A percentile compares a stretch with the other conserved stretches of the same genome.
These are phyloP conservation scores for Pimpla rufipes DNA, from an alignment of 2,888 invertebrate genomes.

Conservation along the genomic window DNA sequence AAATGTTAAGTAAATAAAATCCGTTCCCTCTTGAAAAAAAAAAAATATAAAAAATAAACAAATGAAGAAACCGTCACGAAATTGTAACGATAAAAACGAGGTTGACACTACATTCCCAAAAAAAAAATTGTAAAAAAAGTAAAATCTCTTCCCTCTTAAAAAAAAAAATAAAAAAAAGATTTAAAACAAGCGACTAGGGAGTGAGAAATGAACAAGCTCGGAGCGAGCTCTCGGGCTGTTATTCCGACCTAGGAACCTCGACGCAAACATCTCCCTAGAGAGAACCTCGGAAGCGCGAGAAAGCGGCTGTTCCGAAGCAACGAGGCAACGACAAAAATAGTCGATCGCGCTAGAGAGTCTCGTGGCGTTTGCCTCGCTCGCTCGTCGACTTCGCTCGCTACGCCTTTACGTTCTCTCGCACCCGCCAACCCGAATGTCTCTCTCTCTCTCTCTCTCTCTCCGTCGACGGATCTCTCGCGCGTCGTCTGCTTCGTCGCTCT, in stretches of 20 bases:
- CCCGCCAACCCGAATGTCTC: conserved; percentile 37
- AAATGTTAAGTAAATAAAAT: too few relatives aligned
- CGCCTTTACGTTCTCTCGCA: conserved; percentile 35
- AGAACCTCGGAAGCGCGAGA: conserved; percentile 68
- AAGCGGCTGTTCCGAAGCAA: conserved; percentile 73
- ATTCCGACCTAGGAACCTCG: conserved; percentile 59
- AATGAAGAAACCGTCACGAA: too few relatives aligned
- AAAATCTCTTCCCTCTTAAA: too few relatives aligned
- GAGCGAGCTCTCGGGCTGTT: conserved; percentile 42
- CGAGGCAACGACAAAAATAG: conserved; percentile 79
- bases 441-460: too few relatives aligned
- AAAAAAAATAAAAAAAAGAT: background rate
- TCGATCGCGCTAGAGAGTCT: conserved; percentile 74
- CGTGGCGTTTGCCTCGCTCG: conserved; percentile 34
- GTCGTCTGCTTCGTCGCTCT: conserved; percentile 39
- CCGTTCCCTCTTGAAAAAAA: too few relatives aligned
- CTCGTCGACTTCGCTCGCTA: conserved; percentile 30
- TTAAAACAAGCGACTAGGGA: background rate
- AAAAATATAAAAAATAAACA: background rate
- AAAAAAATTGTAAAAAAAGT: too few relatives aligned
- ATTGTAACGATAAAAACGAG: too few relatives aligned
- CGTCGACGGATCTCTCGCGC: conserved; percentile 18
- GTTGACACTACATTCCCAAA: too few relatives aligned
- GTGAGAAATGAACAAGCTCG: background rate
- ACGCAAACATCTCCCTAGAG: conserved; percentile 38